Base-by-base conservation (phyloP, 1,140 invertebrate genomes). In the Plectrocnemia conspersa region DNA sequence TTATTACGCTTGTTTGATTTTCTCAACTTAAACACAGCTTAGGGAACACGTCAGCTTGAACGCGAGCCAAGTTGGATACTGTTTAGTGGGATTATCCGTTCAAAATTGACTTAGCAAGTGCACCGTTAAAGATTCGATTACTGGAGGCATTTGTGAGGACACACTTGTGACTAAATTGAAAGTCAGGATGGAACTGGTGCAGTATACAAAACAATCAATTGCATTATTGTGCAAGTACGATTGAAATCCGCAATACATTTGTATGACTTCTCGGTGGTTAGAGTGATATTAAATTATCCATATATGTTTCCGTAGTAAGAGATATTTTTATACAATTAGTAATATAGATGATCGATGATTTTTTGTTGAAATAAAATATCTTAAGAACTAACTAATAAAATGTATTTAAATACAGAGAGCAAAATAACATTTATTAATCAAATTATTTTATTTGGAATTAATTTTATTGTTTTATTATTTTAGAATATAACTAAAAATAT, bases 41-140 rank as follows among this genome's bases (percentile, higher is more conserved):
- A 19, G 47, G 22, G 36, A 40, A 44, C 18, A 52, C 53, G 44
- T 44, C 49, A 25, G 50, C 47, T 53, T 45, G 36, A 18, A 49
- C 33, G n/a, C 36, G 22, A 52, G 52, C 46, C 55, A 57, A 61
- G 55, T 52, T 58, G 47, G 54, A 52, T 11, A 61, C 45, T 53
- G 41, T 11, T 38, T 45, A 33, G 54, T 33, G 13, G 48, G 36
- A 49, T 59, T 25, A 44, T 23, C 15, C 25, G 21, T 15, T 18
- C 21, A 24, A 18, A 10, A 18, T 3, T 41, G 10, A 24, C 22
- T 44, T 44, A 13, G 13, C 21, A 21, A 44, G 11, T 24, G 13
- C 22, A n/a, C n/a, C n/a, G n/a, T n/a, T n/a, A n/a, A n/a, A n/a
- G n/a, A n/a, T n/a, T n/a, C n/a, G n/a, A n/a, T n/a, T n/a, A n/a